Evolutionary conservation across 2,888 invertebrate genomes (phyloP), one percentile per base, ranked within the genome.

Genomic region (Neoascia interrupta): DNA sequence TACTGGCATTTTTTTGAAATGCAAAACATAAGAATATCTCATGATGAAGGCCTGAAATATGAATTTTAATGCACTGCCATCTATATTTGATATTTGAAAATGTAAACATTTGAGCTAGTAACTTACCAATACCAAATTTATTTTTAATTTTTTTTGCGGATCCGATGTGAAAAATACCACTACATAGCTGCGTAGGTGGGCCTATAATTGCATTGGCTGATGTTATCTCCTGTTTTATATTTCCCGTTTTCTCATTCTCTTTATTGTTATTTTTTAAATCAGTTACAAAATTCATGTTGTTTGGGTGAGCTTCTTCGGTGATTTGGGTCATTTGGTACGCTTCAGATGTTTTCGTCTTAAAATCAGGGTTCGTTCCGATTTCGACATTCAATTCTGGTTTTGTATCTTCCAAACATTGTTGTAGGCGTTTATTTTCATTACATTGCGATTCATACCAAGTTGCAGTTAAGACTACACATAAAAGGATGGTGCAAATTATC

Each of bases 11-110:
- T 5, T 91, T 91, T 72, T 94, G 89, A 36, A 94, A 92, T 10
- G 95, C 94, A 88, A 96, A 96, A 21, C 94, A 93, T 73, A 95
- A 87, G 73, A 96, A 87, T 70, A 94, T 86, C 72, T 87, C 85
- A 26, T 88, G 85, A 73, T 85, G 85, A 3, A 88, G 37, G 16
- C 84, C 89, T 88, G 60, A 3, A 76, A 69, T n/a, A n/a, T n/a
- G n/a, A n/a, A n/a, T n/a, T n/a, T n/a, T n/a, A n/a, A n/a, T n/a
- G n/a, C n/a, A n/a, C n/a, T n/a, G n/a, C n/a, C n/a, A n/a, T n/a
- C n/a, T n/a, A n/a, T n/a, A n/a, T n/a, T n/a, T n/a, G n/a, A n/a
- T n/a, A n/a, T n/a, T n/a, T n/a, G n/a, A n/a, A n/a, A n/a, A n/a
- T n/a, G n/a, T n/a, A n/a, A n/a, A n/a, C n/a, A n/a, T n/a, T n/a